These are phyloP conservation scores for Beris chalybata DNA, from an alignment of 2,888 invertebrate species.

Conservation along the genomic window DNA sequence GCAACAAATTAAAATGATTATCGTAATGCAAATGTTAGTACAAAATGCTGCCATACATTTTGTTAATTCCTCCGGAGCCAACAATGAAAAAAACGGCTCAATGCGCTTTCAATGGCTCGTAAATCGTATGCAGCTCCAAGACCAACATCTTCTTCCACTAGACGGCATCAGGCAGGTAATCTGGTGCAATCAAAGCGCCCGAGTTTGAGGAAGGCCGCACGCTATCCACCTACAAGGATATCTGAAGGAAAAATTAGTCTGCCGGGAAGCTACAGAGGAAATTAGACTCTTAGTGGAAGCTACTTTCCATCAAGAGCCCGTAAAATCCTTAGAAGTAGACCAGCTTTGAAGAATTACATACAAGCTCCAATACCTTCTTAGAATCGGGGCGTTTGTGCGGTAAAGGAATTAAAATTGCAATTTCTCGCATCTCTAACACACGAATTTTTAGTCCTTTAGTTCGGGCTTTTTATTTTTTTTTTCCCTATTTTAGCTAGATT, in stretches of 20 bases:
- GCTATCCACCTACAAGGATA: too few relatives aligned
- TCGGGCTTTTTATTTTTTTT: background rate
- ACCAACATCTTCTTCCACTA: too few relatives aligned
- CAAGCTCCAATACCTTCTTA: conserved; percentile 38
- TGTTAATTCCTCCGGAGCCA: too few relatives aligned
- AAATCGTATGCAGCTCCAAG: too few relatives aligned
- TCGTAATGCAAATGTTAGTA: too few relatives aligned
- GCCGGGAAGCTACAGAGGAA: conserved; percentile 28
- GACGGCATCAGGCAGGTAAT: too few relatives aligned
- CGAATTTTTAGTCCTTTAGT: background rate
- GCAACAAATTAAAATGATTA: too few relatives aligned
- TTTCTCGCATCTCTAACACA: conserved; percentile 18
- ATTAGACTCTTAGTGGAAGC: conserved; percentile 35
- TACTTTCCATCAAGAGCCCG: conserved; percentile 38
- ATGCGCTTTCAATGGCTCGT: too few relatives aligned
- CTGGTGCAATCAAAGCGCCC: too few relatives aligned
- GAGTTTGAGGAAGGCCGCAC: too few relatives aligned
- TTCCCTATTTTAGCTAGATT: background rate
- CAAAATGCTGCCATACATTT: too few relatives aligned
- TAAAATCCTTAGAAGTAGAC: conserved; percentile 37
- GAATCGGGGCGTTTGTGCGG: conserved; percentile 26
- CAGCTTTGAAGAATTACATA: conserved; percentile 38
- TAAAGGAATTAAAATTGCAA: conserved; percentile 29
- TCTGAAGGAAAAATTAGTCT: conserved; percentile 23
- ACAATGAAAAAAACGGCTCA: too few relatives aligned